Evolutionary conservation across 2,797 vertebrate genomes (phyloP).

Genomic region (Knipowitschia caucasica): DNA sequence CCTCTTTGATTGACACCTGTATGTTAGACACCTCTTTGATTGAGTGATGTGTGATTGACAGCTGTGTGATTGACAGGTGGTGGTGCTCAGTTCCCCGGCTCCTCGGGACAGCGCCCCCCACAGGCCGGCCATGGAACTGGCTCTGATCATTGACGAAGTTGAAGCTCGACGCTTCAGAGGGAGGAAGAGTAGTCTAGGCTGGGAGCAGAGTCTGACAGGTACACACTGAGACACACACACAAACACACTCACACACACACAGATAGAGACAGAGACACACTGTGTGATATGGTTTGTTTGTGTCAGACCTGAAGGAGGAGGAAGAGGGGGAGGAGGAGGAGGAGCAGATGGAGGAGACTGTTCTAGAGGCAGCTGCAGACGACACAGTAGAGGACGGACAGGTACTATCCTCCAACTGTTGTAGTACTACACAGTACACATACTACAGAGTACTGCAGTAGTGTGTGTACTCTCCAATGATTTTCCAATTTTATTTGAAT

Average conservation of each 20-base stretch:
- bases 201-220: slow-evolving; percentile 84
- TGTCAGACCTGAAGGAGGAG: slow-evolving; percentile 78
- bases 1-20: no score
- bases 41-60: no score
- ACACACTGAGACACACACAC: no score
- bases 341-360: slow-evolving; percentile 40
- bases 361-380: slow-evolving; percentile 58
- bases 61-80: no score
- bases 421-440: no score
- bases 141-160: slow-evolving; percentile 68
- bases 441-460: no score
- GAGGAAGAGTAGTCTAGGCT: slow-evolving; percentile 77
- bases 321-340: slow-evolving; percentile 62
- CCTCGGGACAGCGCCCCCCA: slow-evolving; percentile 49
- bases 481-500: no score
- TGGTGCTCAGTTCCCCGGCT: slow-evolving; percentile 65
- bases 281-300: no score
- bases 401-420: slow-evolving; percentile 65
- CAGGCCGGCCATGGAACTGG: slow-evolving; percentile 73
- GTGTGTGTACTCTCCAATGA: slow-evolving; percentile 1
- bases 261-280: no score
- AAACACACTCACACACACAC: no score
- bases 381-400: slow-evolving; percentile 56
- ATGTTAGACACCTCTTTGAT: no score
- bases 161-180: slow-evolving; percentile 58